Conservation (phyloP, 2,113 vertebrate genomes). For the Anthoscopus minutus region DNA sequence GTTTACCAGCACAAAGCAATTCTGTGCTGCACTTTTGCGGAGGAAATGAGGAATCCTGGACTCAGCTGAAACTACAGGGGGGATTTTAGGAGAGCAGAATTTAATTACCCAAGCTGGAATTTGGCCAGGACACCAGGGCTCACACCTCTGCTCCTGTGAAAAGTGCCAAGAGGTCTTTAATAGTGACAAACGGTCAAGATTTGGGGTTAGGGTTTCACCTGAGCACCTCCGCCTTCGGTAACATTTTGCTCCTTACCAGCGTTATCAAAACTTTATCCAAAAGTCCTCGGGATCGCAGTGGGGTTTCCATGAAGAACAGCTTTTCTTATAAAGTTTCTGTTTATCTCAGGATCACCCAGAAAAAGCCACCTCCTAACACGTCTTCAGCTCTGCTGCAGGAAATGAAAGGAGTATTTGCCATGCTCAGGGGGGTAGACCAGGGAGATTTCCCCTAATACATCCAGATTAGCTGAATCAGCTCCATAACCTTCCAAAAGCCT, state of each 20-base stretch:
- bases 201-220: neutral
- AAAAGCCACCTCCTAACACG: neutral
- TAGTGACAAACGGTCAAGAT: neutral
- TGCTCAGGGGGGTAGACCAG: neutral
- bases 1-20: slow-evolving; percentile 62
- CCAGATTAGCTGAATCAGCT: slow-evolving; percentile 5
- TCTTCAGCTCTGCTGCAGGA: neutral
- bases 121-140: slow-evolving; percentile 54
- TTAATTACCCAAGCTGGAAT: slow-evolving; percentile 67
- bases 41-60: slow-evolving; percentile 63
- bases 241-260: neutral
- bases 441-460: neutral
- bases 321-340: neutral
- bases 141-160: slow-evolving; percentile 52
- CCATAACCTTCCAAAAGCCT: neutral
- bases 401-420: slow-evolving; percentile 18
- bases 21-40: slow-evolving; percentile 5
- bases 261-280: neutral
- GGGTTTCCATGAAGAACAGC: neutral
- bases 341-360: neutral
- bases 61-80: slow-evolving; percentile 39
- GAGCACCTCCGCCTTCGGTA: fast-evolving
- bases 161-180: slow-evolving; percentile 42
- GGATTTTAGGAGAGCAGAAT: slow-evolving; percentile 57
- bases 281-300: neutral